These are phyloP conservation scores for Autographa pulchrina DNA, from an alignment of 2,888 invertebrate species.

Conservation along the genomic window DNA sequence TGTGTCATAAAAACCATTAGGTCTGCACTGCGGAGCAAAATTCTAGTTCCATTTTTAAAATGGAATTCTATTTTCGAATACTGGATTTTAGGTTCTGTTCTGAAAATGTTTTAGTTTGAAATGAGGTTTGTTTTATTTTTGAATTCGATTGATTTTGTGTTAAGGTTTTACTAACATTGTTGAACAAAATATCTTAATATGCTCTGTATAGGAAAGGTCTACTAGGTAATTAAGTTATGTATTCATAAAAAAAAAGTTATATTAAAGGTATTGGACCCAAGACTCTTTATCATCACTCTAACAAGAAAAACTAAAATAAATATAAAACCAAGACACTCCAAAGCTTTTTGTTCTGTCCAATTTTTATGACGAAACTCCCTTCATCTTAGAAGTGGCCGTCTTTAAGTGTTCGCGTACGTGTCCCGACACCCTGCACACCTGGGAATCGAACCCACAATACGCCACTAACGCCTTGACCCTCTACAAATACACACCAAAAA, in stretches of 20 bases:
- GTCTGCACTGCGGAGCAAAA: constrained; percentile 11
- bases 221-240: too few relatives aligned
- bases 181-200: too few relatives aligned
- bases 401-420: constrained; percentile 88
- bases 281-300: not conserved
- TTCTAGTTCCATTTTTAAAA: constrained; percentile 12
- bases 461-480: constrained; percentile 85
- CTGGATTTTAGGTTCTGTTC: not conserved
- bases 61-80: not conserved
- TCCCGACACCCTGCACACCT: constrained; percentile 85
- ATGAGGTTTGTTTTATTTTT: not conserved
- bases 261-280: not conserved
- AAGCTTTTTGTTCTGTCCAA: constrained; percentile 80
- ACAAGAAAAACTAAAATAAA: constrained; percentile 39
- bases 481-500: constrained; percentile 61
- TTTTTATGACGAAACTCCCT: constrained; percentile 89
- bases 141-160: not conserved
- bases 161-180: too few relatives aligned
- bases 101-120: not conserved
- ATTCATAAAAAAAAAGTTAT: too few relatives aligned
- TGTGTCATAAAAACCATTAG: constrained; percentile 36
- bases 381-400: constrained; percentile 85
- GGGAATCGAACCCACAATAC: constrained; percentile 89
- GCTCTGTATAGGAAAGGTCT: too few relatives aligned
- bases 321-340: constrained; percentile 62